Evolutionary conservation across 2,888 invertebrate genomes (phyloP), one percentile per base, ranked within the genome.

Genomic region (Drosophila lutescens): DNA sequence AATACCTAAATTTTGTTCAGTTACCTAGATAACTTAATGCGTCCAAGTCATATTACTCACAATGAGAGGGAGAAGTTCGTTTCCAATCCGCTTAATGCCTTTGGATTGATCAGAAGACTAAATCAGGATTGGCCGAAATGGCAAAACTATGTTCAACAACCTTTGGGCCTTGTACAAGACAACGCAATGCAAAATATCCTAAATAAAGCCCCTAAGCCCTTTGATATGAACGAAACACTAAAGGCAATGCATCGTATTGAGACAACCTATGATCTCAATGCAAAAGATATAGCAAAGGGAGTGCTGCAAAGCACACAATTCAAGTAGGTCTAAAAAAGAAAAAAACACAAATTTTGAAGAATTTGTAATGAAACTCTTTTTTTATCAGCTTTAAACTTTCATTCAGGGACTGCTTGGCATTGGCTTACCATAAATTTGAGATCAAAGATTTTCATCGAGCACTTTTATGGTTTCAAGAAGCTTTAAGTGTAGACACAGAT

Each of bases 61-160:
- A 47, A 36, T 5, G 53, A 44, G 20, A 61, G 50, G 6, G 75
- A 72, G 5, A 41, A 59, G 5, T 80, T 60, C 38, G 51, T 82
- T 0, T 63, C 77, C 6, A 76, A 80, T 74, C 86, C 84, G 0
- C 5, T 81, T 0, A 69, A 74, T 1, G 70, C 65, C 0, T 85
- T 80, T 15, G 56, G 57, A 6, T 49, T 85, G 0, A 43, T 86
- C 1, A 50, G 84, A 54, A 78, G 84, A 0, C 10, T 83, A 4
- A 66, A 73, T 0, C 51, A 77, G 32, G 84, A 86, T 6, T 85
- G 86, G 83, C 55, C n/a, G 0, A 38, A 53, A 15, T 50, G 70
- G 59, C 77, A 77, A 15, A 30, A 43, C 0, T 76, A 59, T 6
- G 54, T 56, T 2, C 36, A 43, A 1, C 5, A 23, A 2, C 26